These are phyloP conservation scores for Luehdorfia chinensis DNA, from an alignment of 1,140 invertebrate species.

Conservation along the genomic window DNA sequence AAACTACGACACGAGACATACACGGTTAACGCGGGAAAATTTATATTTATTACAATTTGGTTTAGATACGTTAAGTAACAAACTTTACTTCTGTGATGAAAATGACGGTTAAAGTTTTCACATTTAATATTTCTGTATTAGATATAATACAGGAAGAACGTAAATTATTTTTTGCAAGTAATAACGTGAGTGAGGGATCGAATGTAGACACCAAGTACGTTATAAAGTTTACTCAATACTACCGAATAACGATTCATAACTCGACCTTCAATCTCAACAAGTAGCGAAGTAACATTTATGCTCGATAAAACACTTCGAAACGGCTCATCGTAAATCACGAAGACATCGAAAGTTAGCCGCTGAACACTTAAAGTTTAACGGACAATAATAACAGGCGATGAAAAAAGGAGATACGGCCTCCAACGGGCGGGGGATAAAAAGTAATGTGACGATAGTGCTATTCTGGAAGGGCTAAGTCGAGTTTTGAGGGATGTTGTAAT, in stretches of 20 bases:
- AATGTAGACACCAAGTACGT: no score
- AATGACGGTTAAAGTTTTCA: no score
- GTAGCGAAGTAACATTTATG: constrained; percentile 71
- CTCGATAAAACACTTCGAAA: constrained; percentile 74
- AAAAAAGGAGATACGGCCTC: constrained; percentile 58
- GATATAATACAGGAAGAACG: no score
- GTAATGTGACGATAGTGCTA: constrained; percentile 59
- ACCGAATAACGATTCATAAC: not conserved
- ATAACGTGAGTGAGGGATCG: no score
- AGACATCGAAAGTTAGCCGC: constrained; percentile 73
- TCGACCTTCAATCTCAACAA: constrained; percentile 74
- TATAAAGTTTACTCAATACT: no score
- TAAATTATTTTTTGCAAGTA: no score
- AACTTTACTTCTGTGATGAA: no score
- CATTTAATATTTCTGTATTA: no score
- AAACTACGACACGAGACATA: constrained; percentile 42
- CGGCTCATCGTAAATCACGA: constrained; percentile 69
- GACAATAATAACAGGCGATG: constrained; percentile 71
- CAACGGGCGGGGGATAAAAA: constrained; percentile 54
- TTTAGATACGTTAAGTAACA: no score
- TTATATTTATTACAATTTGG: not conserved
- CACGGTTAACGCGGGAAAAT: constrained; percentile 5
- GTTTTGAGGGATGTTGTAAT: constrained; percentile 72
- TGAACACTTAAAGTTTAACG: constrained; percentile 75
- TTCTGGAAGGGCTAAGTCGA: constrained; percentile 65